A percentile compares a stretch with the other conserved stretches of the same genome.
Evolutionary conservation across 2,797 vertebrate species (phyloP).

Genomic region (Myiothlypis chrysogaster): DNA sequence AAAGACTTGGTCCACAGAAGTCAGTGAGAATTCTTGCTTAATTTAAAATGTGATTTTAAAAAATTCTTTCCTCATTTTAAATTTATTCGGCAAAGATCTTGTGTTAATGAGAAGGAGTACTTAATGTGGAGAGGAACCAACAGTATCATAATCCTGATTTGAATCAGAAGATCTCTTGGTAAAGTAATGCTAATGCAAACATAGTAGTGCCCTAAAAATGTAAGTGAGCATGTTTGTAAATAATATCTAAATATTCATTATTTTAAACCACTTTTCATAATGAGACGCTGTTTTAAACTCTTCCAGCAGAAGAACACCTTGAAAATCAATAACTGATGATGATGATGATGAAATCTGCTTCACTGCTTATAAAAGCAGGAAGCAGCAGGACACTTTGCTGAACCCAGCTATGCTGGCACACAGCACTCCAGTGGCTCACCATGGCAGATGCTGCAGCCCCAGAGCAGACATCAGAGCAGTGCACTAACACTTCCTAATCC

Average conservation of each 20-base stretch:
- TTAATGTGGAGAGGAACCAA: background rate
- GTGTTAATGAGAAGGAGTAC: background rate
- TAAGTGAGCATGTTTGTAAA: slow-evolving; percentile 28
- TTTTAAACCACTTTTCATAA: background rate
- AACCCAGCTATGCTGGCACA: background rate
- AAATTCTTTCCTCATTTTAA: background rate
- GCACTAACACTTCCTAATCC: background rate
- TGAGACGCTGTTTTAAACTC: background rate
- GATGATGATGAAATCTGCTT: background rate
- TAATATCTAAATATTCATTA: slow-evolving; percentile 3
- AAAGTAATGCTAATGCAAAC: background rate
- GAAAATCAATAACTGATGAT: background rate
- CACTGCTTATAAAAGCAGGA: background rate
- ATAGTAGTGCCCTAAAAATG: background rate
- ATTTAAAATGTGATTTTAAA: background rate
- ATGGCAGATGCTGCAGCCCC: background rate
- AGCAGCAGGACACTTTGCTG: background rate
- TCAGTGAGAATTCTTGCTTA: background rate
- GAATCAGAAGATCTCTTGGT: background rate
- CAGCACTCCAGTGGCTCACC: background rate
- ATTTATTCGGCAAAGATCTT: background rate
- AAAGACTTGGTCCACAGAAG: background rate
- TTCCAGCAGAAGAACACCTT: background rate
- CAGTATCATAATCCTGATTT: background rate
- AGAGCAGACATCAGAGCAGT: background rate